These are phyloP conservation scores for Nomada ruficornis DNA, from an alignment of 2,888 invertebrate genomes.

Conservation along the genomic window DNA sequence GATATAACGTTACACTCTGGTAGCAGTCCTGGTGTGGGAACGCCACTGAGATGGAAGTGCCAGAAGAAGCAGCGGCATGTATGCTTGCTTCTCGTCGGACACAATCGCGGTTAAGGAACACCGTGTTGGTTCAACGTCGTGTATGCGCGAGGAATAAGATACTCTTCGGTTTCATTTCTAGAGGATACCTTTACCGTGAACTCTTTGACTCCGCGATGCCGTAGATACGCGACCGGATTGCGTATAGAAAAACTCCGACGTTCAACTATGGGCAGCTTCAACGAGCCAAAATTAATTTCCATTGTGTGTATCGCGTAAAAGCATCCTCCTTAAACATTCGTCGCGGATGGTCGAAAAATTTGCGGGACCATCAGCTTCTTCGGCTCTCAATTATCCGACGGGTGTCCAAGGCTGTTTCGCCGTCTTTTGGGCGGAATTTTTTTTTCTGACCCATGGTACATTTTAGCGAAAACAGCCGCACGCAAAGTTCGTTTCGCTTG, in stretches of 20 bases:
- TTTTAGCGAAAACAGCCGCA: conserved; percentile 67
- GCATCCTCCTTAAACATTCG: not conserved
- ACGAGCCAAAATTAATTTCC: not conserved
- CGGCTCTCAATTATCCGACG: not conserved
- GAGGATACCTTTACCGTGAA: conserved; percentile 54
- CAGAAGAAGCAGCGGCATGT: conserved; percentile 63
- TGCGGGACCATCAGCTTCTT: not conserved
- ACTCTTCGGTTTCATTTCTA: conserved; percentile 61
- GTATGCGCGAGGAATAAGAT: conserved; percentile 70
- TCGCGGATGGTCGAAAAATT: not conserved
- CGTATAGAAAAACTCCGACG: not conserved
- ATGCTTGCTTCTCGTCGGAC: conserved; percentile 59
- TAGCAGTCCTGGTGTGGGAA: conserved; percentile 77
- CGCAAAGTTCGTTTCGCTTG: conserved; percentile 61
- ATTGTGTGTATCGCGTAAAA: not conserved
- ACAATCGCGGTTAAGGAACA: conserved; percentile 72
- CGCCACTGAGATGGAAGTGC: conserved; percentile 66
- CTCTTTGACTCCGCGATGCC: conserved; percentile 42
- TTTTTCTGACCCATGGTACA: conserved; percentile 47
- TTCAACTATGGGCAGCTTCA: not conserved
- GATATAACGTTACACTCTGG: conserved; percentile 79
- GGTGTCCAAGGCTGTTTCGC: conserved; percentile 32
- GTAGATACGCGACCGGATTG: conserved; percentile 27
- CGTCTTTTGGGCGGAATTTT: conserved; percentile 29
- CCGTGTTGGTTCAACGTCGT: conserved; percentile 59